Evolutionary conservation across 2,797 vertebrate species (phyloP).

Genomic region (Picus viridis): DNA sequence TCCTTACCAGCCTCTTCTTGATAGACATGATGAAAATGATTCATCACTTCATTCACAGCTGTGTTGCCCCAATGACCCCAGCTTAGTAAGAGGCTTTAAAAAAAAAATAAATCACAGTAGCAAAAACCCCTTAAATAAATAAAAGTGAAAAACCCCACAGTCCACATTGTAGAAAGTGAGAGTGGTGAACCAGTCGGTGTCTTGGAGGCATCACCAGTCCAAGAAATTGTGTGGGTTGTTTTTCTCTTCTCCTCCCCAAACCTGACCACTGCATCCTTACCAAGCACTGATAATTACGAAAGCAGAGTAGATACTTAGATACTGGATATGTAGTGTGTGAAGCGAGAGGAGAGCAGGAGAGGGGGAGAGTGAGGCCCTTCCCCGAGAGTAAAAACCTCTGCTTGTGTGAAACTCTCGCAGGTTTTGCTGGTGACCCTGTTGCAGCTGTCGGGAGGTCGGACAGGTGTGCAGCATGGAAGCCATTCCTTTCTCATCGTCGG

Average conservation of each 20-base stretch:
- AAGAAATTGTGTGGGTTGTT: neutral
- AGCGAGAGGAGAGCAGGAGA: conserved; percentile 39
- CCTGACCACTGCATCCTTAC: conserved; percentile 16
- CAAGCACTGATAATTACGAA: conserved; percentile 42
- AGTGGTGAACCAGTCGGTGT: neutral
- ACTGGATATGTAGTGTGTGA: neutral
- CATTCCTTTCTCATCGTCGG: rapidly evolving
- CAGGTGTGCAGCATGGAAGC: conserved; percentile 20
- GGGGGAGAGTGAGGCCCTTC: neutral
- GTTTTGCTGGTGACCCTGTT: conserved; percentile 74
- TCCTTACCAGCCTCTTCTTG: rapidly evolving
- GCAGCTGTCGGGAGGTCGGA: conserved; percentile 59
- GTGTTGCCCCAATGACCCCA: neutral
- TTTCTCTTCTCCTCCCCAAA: neutral
- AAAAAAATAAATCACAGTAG: neutral
- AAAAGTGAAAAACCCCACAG: neutral
- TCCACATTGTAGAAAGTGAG: conserved; percentile 22
- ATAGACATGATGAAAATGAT: neutral
- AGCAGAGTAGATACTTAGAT: conserved; percentile 47
- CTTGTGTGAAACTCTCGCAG: conserved; percentile 53
- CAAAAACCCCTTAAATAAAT: conserved; percentile 46
- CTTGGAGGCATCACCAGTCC: neutral
- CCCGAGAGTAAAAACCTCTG: conserved; percentile 29
- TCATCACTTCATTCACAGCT: conserved; percentile 21
- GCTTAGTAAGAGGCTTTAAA: conserved; percentile 33